These are phyloP conservation scores for Frieseomelitta varia DNA, from an alignment of 1,140 invertebrate species.

Conservation along the genomic window DNA sequence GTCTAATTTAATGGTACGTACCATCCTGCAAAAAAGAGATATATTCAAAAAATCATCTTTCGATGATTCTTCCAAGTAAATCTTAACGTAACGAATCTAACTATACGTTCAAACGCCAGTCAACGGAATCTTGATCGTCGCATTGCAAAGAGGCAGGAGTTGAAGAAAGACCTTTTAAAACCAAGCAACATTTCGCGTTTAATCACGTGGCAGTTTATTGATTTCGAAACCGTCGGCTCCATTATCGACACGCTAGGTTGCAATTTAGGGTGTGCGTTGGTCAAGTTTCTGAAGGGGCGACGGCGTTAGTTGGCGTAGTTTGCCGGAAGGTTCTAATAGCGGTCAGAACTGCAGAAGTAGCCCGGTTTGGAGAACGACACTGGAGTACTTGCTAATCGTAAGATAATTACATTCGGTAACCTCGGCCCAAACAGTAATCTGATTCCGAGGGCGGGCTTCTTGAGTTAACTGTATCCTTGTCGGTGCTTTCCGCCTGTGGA, in stretches of 20 bases:
- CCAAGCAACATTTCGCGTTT: neutral
- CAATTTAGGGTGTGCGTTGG: neutral
- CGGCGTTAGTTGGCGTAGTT: slow-evolving; percentile 33
- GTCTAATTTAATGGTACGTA: no score
- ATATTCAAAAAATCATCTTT: no score
- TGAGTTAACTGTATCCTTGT: slow-evolving; percentile 37
- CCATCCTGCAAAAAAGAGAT: no score
- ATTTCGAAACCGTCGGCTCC: neutral
- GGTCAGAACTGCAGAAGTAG: slow-evolving; percentile 50
- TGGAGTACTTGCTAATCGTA: slow-evolving; percentile 54
- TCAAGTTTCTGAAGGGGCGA: neutral
- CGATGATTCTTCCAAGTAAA: no score
- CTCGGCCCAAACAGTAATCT: slow-evolving; percentile 56
- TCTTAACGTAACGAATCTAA: no score
- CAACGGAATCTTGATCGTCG: no score
- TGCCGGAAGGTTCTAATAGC: slow-evolving; percentile 47
- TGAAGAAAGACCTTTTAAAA: no score
- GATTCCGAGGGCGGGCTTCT: slow-evolving; percentile 46
- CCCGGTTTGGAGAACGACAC: neutral
- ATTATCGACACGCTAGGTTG: neutral
- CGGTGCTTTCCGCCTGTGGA: neutral
- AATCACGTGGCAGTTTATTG: neutral
- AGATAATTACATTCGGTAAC: slow-evolving; percentile 61
- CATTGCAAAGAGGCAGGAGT: no score
- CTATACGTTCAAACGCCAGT: no score